Conservation (phyloP, 2,888 invertebrate species). For the Cataglyphis livida region DNA sequence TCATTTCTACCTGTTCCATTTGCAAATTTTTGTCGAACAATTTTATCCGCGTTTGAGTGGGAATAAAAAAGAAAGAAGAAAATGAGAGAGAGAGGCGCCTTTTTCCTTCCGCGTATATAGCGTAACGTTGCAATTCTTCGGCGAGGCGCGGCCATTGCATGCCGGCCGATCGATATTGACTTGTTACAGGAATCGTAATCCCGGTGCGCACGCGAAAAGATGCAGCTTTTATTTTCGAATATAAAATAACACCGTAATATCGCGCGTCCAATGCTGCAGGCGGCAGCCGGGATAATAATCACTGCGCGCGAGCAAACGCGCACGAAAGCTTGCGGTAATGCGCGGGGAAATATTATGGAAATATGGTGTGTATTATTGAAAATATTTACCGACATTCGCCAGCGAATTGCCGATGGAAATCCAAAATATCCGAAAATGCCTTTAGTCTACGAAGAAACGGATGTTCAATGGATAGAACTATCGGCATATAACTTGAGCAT, state of each 20-base stretch:
- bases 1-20: slow-evolving; percentile 60
- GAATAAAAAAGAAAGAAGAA: slow-evolving; percentile 5
- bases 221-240: slow-evolving; percentile 41
- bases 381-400: slow-evolving; percentile 22
- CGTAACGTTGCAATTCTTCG: slow-evolving; percentile 39
- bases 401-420: slow-evolving; percentile 58
- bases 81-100: background rate
- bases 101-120: slow-evolving; percentile 18
- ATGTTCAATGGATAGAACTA: slow-evolving; percentile 65
- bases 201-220: slow-evolving; percentile 46
- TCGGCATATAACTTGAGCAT: slow-evolving; percentile 58
- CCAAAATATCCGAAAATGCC: slow-evolving; percentile 53
- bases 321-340: slow-evolving; percentile 44
- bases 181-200: slow-evolving; percentile 52
- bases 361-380: slow-evolving; percentile 44
- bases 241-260: slow-evolving; percentile 49
- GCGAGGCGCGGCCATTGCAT: slow-evolving; percentile 30
- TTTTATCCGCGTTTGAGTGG: slow-evolving; percentile 35
- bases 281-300: slow-evolving; percentile 53
- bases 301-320: slow-evolving; percentile 27
- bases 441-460: slow-evolving; percentile 28
- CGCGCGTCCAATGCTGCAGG: slow-evolving; percentile 9
- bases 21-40: slow-evolving; percentile 67
- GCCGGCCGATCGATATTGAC: slow-evolving; percentile 46
- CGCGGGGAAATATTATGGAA: slow-evolving; percentile 56